Evolutionary conservation across 1,140 invertebrate species (phyloP), one percentile per base, ranked within the genome.

Genomic region (Xylocopa sonorina): DNA sequence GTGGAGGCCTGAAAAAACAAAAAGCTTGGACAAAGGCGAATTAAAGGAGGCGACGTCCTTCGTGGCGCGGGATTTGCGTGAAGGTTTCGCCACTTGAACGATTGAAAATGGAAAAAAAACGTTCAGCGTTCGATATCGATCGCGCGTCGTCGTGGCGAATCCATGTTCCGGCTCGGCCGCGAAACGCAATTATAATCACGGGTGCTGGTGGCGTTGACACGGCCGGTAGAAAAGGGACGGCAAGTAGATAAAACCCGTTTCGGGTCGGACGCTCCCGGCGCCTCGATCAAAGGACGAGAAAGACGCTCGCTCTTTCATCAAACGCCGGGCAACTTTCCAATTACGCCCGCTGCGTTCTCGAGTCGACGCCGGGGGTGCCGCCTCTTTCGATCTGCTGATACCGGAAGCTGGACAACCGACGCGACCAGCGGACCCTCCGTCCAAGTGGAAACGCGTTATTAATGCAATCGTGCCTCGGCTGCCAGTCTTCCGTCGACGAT

Each of bases 321-420:
- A 58, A 83, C 41, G 32, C 55, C 72, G 68, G 78, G 72, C 82
- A 84, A 85, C 82, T 81, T 84, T 83, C 82, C 83, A 85, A 85
- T 85, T 81, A 84, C 67, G 60, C 66, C n/a, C 63, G 43, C 38
- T 63, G 62, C 73, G 71, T 83, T 73, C 66, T 66, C 62, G 73
- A 68, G 78, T 63, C 82, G 73, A 68, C 66, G 67, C n/a, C 63
- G 62, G 2, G 16, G 6, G 7, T 10, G 10, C 12, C 43, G 46
- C 18, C 29, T 46, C 58, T 78, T 29, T 57, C 68, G 82, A 85
- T 77, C 63, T 24, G 46, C 24, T 34, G 48, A 64, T 24, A 27
- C 29, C 46, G 43, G 18, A 51, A 58, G 43, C 21, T 51, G 73
- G 83, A 81, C 50, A 71, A 72, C 43, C 71, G 60, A 66, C 24